Evolutionary conservation across 1,140 invertebrate genomes (phyloP), one percentile per base, ranked within the genome.

Genomic region (Archivesica marissinica): DNA sequence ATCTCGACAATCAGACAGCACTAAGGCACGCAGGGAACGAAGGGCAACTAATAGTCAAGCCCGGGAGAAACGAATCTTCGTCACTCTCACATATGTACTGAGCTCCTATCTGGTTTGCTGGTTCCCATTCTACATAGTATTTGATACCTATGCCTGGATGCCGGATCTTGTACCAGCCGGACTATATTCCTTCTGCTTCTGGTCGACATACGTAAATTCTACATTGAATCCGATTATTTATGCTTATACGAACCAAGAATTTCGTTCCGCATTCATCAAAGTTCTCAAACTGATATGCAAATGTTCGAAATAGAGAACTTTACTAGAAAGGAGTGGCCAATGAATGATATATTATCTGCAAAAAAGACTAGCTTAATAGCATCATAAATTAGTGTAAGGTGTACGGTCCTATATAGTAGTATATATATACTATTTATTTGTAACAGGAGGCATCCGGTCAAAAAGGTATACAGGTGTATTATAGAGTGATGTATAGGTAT

Each of bases 191-290:
- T 68, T 88, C 38, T 86, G 83, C 61, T 89, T 89, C 68, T 89
- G 88, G 88, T 77, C 85, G 41, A 87, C 88, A 9, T 91, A 90
- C 61, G 74, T 90, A 23, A 91, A 91, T 78, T 90, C 89, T 0
- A 88, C 90, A 17, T 64, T 90, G n/a, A 91, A 91, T 68, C 90
- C 90, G 2, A 85, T 91, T 33, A 86, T 90, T 15, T 91, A 91
- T 52, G 89, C 89, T 0, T 91, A 85, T 56, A 90, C 86, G 2
- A 89, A 80, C 47, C 85, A 89, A 41, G 86, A 89, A 52, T 86
- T 91, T 54, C 52, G 89, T 15, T 56, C 15, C 4, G 85, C 88
- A 20, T 89, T 79, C 39, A 38, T 72, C 7, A 98, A 98, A 93
- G 74, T 91, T 2, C 39, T 76, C 33, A 39, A n/a, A 59, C 23